phyloP scores from a whole-genome alignment of 2,797 vertebrate species.

The Pangasius macronema region DNA sequence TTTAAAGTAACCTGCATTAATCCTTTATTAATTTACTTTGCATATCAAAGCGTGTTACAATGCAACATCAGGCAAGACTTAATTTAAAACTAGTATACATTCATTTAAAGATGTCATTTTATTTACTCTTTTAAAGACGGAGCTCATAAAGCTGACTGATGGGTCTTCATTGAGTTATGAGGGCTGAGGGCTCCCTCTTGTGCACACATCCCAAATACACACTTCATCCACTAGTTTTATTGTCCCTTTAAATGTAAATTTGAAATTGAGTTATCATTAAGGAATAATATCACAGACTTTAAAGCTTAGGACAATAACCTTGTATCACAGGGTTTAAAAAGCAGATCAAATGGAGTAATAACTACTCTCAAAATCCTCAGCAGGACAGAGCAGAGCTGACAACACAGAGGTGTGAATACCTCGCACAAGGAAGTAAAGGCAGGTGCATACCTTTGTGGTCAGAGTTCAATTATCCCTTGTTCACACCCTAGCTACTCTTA shows the following conservation, averaged over 20 bases:
- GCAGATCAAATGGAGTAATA: slow-evolving; percentile 1
- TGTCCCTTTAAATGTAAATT: slow-evolving; percentile 14
- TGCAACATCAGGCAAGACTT: slow-evolving; percentile 8
- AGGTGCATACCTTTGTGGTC: slow-evolving; percentile 6
- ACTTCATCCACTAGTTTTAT: neutral
- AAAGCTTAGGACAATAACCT: slow-evolving; percentile 4
- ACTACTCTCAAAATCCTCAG: neutral
- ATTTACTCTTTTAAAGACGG: neutral
- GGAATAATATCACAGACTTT: neutral
- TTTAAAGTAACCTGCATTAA: neutral
- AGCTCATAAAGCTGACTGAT: slow-evolving; percentile 13
- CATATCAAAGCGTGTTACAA: neutral
- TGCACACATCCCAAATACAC: slow-evolving; percentile 24
- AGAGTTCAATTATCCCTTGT: neutral
- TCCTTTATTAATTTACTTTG: slow-evolving; percentile 1
- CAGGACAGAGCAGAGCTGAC: neutral
- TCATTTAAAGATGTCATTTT: neutral
- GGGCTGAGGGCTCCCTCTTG: slow-evolving; percentile 45
- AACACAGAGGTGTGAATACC: slow-evolving; percentile 12
- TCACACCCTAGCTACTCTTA: neutral
- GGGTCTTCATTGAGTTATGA: slow-evolving; percentile 15
- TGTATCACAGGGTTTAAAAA: slow-evolving; percentile 9
- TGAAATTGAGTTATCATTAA: neutral
- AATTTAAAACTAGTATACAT: neutral
- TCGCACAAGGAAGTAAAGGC: slow-evolving; percentile 21